Evolutionary conservation across 2,888 invertebrate species (phyloP), one percentile per base, ranked within the genome.

Genomic region (Iphiclides podalirius): DNA sequence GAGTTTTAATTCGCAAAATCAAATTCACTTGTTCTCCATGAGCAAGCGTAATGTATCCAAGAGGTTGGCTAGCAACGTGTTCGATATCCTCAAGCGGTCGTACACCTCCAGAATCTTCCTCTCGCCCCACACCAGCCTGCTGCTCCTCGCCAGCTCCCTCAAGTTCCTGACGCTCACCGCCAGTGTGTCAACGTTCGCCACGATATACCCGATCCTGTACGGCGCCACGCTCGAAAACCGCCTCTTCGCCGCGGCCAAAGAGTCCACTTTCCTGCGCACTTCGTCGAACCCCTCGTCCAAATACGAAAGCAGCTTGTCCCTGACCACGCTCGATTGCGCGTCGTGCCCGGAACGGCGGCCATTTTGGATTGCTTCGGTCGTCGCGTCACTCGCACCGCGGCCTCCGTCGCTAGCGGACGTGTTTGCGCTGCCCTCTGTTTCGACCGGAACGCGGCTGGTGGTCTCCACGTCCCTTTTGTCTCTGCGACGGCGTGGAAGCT

Each of bases 131-230:
- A 40, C 0, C 1, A 47, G 12, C 4, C 59, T 64, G 41, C 68
- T 61, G 0, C 41, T 26, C 1, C 61, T 61, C 58, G 74, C 57
- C 9, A 71, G 63, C 0, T 35, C 40, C 23, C 55, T 68, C 31
- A 75, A 37, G 33, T 68, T 68, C 0, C 48, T 57, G 37, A 78
- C 54, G 55, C 67, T 72, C 0, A 63, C 53, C 1, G 65, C 60
- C 9, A 78, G 54, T 1, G 67, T 67, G n/a, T 79, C 78, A 0
- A 79, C 52, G 26, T 68, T 75, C 0, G 76, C 71, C 1, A 72
- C 49, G 0, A 78, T 64, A 15, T 78, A 79, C 0, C 79, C 79
- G 0, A 75, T 64, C 50, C 56, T 67, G 20, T 63, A 77, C 1
- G 59, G 53, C 1, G 64, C 54, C 1, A 66, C 53, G 0, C 64